Base-by-base conservation (phyloP, 2,797 vertebrate species). In the Gymnothorax reevesii region DNA sequence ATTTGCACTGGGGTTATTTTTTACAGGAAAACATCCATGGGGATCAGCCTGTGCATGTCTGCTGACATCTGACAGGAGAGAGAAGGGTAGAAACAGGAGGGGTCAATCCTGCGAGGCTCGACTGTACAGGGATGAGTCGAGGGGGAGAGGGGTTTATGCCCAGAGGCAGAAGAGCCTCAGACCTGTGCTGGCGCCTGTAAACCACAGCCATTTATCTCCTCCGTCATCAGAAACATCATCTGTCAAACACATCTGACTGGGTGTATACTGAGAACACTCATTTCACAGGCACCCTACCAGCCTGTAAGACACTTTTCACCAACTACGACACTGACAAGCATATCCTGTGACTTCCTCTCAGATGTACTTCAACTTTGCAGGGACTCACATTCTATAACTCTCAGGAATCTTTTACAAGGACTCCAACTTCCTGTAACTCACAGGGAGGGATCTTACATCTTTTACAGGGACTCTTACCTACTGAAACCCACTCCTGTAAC, bases 211-310 rank as follows among this genome's bases (percentile, higher is more conserved):
- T 62, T 80, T 9, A 57, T 59, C 57, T 60, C 73, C 57, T 80
- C 85, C 27, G 64, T 86, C 85, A 86, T 25, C 49, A 64, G 17
- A 85, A 60, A 86, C 57, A 64, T 22, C 49, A 86, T 52, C 66
- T 86, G 55, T 80, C 57, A 79, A 69, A 85, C 12, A 17, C 8
- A 64, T n/a, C 83, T 83, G 55, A 83, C n/a, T 7, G 82, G 57
- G 82, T 42, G 33, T 27, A 13, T 13, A 27, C 25, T 17, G 69
- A 7, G 12, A 73, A 73, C 69, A 73, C 27, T 3, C n/a, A 69
- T n/a, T 1, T n/a, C 1, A 75, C 7, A 79, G 49, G 6, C 9
- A n/a, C 49, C 0, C 49, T 6, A 79, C 52, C 75, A 54, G 75
- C 33, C 73, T 49, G 73, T 1, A 33, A 75, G 1, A 49, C 73